A percentile compares a stretch with the other conserved stretches of the same genome.
These are phyloP conservation scores for Agrotis exclamationis DNA, from an alignment of 2,888 invertebrate species.

Conservation along the genomic window DNA sequence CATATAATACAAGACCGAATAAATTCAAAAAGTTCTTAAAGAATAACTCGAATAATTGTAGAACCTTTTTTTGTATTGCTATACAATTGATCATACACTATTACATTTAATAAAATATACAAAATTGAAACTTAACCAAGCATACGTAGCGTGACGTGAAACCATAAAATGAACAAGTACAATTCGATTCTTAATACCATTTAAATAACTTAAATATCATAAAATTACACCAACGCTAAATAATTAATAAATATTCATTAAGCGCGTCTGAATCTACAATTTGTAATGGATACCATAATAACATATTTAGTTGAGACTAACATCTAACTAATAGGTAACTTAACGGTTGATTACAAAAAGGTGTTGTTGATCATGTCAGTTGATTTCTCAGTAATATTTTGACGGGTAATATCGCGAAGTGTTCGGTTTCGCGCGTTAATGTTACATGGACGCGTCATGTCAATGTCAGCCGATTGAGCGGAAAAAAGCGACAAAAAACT, in stretches of 20 bases:
- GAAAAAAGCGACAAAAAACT: conserved; percentile 74
- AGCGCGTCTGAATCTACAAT: conserved; percentile 37
- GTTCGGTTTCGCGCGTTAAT: conserved; percentile 78
- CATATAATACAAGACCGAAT: background rate
- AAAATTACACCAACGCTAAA: conserved; percentile 33
- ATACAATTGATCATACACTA: background rate
- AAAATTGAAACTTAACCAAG: conserved; percentile 35
- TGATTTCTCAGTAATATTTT: conserved; percentile 75
- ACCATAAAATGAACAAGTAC: conserved; percentile 34
- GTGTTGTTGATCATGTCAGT: conserved; percentile 73
- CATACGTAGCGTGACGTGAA: conserved; percentile 45
- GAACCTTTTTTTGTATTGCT: conserved; percentile 11
- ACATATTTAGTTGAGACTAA: conserved; percentile 62
- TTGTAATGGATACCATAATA: conserved; percentile 67
- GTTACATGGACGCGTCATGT: conserved; percentile 77
- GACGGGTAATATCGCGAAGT: conserved; percentile 71
- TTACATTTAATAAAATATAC: background rate
- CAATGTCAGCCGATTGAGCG: conserved; percentile 77
- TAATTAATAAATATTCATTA: conserved; percentile 60
- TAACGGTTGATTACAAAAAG: conserved; percentile 77
- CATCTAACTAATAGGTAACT: conserved; percentile 65
- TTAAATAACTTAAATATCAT: conserved; percentile 48
- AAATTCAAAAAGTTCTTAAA: background rate
- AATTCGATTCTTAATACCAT: conserved; percentile 29
- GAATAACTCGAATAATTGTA: background rate